These are phyloP conservation scores for Chitala chitala DNA, from an alignment of 2,113 vertebrate genomes.

Conservation along the genomic window DNA sequence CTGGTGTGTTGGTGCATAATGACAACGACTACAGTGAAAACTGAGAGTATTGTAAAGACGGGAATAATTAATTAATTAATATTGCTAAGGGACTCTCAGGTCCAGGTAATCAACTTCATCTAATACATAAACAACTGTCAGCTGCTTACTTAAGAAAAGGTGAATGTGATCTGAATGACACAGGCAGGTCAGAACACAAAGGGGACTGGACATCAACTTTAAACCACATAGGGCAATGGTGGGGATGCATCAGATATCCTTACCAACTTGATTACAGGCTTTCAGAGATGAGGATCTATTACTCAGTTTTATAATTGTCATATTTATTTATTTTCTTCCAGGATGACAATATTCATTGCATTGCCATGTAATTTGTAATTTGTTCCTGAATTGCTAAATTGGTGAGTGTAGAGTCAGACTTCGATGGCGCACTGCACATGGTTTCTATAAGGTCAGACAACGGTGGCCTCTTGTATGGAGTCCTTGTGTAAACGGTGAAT, in stretches of 20 bases:
- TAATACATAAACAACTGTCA: neutral
- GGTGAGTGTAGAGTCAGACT: neutral
- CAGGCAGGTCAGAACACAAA: neutral
- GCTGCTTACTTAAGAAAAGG: neutral
- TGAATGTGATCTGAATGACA: neutral
- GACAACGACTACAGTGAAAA: neutral
- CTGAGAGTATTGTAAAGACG: neutral
- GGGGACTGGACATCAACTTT: neutral
- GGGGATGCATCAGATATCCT: neutral
- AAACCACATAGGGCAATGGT: neutral
- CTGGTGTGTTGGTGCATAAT: neutral
- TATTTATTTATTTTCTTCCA: conserved; percentile 3
- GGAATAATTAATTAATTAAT: neutral
- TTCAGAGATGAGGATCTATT: neutral
- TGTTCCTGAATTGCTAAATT: neutral
- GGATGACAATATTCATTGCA: neutral
- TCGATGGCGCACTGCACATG: neutral
- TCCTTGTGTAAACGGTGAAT: neutral
- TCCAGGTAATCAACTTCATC: neutral
- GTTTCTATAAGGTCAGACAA: neutral
- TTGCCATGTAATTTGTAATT: neutral
- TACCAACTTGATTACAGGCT: neutral
- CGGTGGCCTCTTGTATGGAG: neutral
- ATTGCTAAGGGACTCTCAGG: neutral
- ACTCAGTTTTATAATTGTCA: neutral